Evolutionary conservation across 2,113 vertebrate species (phyloP).

Genomic region (Brevimyrus niger): DNA sequence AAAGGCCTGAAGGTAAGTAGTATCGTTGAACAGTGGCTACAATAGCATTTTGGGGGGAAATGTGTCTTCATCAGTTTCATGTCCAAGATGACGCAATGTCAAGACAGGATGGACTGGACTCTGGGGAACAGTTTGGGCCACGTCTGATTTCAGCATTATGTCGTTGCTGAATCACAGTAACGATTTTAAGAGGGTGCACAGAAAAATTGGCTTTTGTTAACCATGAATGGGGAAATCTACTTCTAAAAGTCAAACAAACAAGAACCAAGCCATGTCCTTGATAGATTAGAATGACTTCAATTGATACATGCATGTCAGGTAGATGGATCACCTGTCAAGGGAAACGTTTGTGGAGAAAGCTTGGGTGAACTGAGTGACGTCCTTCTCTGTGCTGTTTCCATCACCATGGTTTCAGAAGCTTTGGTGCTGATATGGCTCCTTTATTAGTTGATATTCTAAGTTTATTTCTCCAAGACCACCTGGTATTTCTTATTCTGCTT

Average conservation of each 20-base stretch:
- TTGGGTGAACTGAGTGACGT: not conserved
- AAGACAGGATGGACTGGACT: constrained; percentile 8
- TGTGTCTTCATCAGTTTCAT: constrained; percentile 2
- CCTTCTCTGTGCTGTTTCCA: not conserved
- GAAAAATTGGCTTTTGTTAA: not conserved
- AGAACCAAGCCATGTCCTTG: not conserved
- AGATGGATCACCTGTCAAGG: not conserved
- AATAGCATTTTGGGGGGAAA: constrained; percentile 2
- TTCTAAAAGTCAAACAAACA: not conserved
- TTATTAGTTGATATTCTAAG: not conserved
- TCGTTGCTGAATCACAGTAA: not conserved
- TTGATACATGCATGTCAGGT: not conserved
- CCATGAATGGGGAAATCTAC: not conserved
- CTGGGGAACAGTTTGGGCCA: not conserved
- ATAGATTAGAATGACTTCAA: not conserved
- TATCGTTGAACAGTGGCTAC: constrained; percentile 7
- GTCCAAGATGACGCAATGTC: constrained; percentile 10
- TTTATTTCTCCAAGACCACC: not conserved
- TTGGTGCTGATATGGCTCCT: not conserved
- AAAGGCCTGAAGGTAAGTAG: constrained; percentile 4
- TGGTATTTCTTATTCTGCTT: not conserved
- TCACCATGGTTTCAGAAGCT: not conserved
- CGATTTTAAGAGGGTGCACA: not conserved
- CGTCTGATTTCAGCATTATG: not conserved
- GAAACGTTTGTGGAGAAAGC: not conserved